Percentiles rank a stretch among this genome's conserved stretches.
These are phyloP conservation scores for Aleadryas rufinucha DNA, from an alignment of 2,113 vertebrate species.

Conservation along the genomic window DNA sequence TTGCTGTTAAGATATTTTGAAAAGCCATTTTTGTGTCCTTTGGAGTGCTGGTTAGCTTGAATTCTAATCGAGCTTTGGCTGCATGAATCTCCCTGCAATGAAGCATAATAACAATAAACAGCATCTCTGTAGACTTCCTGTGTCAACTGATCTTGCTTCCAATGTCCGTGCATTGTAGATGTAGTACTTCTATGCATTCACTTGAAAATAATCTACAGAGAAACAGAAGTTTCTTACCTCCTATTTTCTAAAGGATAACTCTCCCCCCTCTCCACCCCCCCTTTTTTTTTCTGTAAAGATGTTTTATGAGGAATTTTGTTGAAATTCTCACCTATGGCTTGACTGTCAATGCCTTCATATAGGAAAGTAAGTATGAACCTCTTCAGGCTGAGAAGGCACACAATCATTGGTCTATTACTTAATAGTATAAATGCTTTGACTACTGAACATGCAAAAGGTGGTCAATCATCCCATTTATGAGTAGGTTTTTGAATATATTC, in stretches of 20 bases:
- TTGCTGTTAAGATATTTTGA: not conserved
- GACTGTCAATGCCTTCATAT: not conserved
- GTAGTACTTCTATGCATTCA: not conserved
- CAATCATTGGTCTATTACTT: not conserved
- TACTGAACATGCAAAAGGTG: not conserved
- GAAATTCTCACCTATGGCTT: not conserved
- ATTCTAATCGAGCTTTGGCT: not conserved
- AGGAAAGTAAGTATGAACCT: not conserved
- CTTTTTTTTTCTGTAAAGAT: not conserved
- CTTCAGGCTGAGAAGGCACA: not conserved
- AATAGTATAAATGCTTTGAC: not conserved
- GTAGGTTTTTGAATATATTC: not conserved
- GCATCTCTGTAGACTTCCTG: not conserved
- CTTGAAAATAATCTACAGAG: not conserved
- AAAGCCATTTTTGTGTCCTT: not conserved
- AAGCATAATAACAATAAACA: too few species aligned
- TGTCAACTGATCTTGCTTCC: not conserved
- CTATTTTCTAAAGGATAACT: not conserved
- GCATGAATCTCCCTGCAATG: not conserved
- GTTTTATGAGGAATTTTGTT: not conserved
- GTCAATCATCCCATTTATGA: not conserved
- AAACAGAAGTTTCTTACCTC: not conserved
- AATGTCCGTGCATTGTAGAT: not conserved
- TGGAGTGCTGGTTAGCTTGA: not conserved
- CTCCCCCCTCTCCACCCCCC: rapidly evolving